Conservation (phyloP, 2,888 invertebrate genomes). For the Odontomyia ornata region DNA sequence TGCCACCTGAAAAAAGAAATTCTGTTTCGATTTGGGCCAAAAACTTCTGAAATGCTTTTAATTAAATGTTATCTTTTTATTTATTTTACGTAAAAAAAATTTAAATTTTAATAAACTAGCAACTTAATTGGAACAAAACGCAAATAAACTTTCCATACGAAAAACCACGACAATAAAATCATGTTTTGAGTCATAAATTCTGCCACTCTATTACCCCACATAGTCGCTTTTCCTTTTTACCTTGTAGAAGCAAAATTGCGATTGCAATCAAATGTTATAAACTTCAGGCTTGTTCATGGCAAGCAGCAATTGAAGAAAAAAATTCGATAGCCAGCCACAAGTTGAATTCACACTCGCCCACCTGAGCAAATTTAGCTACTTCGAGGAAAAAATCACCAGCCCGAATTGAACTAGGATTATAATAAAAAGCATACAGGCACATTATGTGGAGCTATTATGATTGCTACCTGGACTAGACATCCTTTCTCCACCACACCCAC, state of each 20-base stretch:
- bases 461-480: background rate
- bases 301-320: background rate
- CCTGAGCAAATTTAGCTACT: background rate
- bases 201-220: no score
- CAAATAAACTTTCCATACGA: no score
- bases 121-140: no score
- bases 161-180: no score
- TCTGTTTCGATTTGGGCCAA: background rate
- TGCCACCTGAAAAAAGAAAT: background rate
- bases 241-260: background rate
- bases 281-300: background rate
- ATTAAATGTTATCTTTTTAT: background rate
- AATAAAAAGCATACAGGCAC: background rate
- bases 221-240: no score
- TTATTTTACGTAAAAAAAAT: background rate
- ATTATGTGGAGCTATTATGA: background rate
- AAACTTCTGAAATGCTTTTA: background rate
- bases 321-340: background rate
- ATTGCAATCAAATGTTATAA: background rate
- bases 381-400: background rate
- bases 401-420: background rate
- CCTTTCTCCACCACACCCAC: background rate
- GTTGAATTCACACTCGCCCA: background rate
- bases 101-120: background rate
- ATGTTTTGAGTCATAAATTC: no score